Percentiles rank a stretch among this genome's conserved stretches.
These are phyloP conservation scores for Adela reaumurella DNA, from an alignment of 2,888 invertebrate species.

Conservation along the genomic window DNA sequence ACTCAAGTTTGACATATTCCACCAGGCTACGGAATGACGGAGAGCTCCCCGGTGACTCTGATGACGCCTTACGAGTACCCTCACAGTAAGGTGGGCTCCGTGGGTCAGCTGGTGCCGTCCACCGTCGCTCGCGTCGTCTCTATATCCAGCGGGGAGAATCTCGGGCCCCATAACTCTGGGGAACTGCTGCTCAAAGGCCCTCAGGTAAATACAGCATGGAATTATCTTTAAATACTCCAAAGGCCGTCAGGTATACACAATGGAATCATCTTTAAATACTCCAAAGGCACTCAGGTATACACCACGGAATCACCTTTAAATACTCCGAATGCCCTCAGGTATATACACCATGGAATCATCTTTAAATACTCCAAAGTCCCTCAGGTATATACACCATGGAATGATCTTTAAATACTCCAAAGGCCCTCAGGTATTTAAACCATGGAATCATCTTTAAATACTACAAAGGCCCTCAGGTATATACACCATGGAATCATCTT, in stretches of 20 bases:
- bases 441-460: too few species aligned
- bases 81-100: slow-evolving; percentile 61
- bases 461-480: too few species aligned
- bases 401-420: too few species aligned
- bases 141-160: slow-evolving; percentile 47
- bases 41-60: slow-evolving; percentile 63
- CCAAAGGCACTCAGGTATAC: neutral
- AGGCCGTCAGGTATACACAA: too few species aligned
- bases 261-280: too few species aligned
- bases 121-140: slow-evolving; percentile 65
- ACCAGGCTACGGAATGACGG: slow-evolving; percentile 66
- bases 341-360: too few species aligned
- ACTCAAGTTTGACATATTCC: neutral
- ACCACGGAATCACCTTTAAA: neutral
- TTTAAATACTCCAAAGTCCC: too few species aligned
- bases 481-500: too few species aligned
- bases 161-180: slow-evolving; percentile 63
- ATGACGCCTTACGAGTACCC: slow-evolving; percentile 58
- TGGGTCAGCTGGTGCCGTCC: slow-evolving; percentile 64
- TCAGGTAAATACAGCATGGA: slow-evolving; percentile 54
- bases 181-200: slow-evolving; percentile 72
- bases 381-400: too few species aligned
- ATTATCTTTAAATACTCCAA: too few species aligned
- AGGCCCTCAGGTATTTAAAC: too few species aligned
- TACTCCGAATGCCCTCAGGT: too few species aligned